Percentiles rank a stretch among this genome's conserved stretches.
These are phyloP conservation scores for Pomatorhinus ruficollis DNA, from an alignment of 2,113 vertebrate species.

Conservation along the genomic window DNA sequence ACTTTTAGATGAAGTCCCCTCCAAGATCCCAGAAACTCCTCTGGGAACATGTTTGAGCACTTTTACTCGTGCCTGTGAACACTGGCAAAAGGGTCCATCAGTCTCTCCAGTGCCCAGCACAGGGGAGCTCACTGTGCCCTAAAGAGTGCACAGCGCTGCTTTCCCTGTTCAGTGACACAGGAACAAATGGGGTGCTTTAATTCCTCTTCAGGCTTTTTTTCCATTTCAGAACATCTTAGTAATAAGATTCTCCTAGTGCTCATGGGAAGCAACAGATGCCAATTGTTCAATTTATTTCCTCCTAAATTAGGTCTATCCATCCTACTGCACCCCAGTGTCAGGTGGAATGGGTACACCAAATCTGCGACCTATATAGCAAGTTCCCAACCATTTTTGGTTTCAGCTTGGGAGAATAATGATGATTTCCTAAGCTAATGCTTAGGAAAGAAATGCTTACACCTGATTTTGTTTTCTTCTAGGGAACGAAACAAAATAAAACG, in stretches of 20 bases:
- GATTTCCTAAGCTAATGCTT: not conserved
- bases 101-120: not conserved
- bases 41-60: not conserved
- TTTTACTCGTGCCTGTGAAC: not conserved
- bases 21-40: not conserved
- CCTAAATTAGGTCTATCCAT: not conserved
- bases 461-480: not conserved
- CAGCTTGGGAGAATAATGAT: not conserved
- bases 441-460: not conserved
- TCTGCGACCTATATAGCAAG: fast-evolving
- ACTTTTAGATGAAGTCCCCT: not conserved
- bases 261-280: not conserved
- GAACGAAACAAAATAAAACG: not conserved
- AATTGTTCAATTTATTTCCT: not conserved
- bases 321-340: not conserved
- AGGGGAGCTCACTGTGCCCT: not conserved
- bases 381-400: not conserved
- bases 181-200: not conserved
- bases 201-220: not conserved
- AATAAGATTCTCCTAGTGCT: not conserved
- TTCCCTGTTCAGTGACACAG: not conserved
- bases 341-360: not conserved
- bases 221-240: not conserved
- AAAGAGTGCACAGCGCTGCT: fast-evolving
- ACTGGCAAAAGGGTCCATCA: not conserved